Base-by-base conservation (phyloP, 2,888 invertebrate genomes). In the Latheticus oryzae region DNA sequence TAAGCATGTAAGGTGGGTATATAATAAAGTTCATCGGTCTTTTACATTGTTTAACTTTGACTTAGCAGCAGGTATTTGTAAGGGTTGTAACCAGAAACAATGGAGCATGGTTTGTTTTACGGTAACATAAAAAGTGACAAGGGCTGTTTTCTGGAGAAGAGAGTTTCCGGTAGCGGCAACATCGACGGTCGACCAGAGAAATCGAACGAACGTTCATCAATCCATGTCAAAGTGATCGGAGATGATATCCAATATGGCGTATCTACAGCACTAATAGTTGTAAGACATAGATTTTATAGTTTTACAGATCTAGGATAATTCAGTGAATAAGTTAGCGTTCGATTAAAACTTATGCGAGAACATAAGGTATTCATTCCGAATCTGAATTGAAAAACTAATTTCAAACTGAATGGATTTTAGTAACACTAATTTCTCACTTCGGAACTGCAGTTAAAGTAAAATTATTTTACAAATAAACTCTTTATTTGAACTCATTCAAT, bases 161-260 rank as follows among this genome's bases (percentile, higher is more conserved):
- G 42, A 45, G 45, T 33, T 55, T 51, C 51, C 50, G 40, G 48
- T 48, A 58, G 55, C 50, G 51, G 38, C 47, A 61, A 61, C 53
- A 61, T 54, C 60, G 58, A 56, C 58, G 55, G 40, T 48, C 50
- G 42, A 61, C 50, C 52, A 51, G 60, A 65, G 64, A 62, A 64
- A 67, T 64, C 65, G 65, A 62, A 62, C 58, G 62, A 59, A 61
- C 67, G 66, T 69, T 68, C 72, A 73, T 74, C 73, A 74, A 74
- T 73, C 73, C 67, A 65, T 67, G 73, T 74, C 73, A 69, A 50
- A 60, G 60, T 61, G 70, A 72, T 70, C 66, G 65, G 64, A 68
- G 70, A 72, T 73, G 71, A 73, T 73, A 72, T 69, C 70, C 70
- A 72, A 71, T 71, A 72, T 70, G 71, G 69, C 71, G 71, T 69